Base-by-base conservation (phyloP, 1,140 invertebrate species). In the Zaprionus taronus region DNA sequence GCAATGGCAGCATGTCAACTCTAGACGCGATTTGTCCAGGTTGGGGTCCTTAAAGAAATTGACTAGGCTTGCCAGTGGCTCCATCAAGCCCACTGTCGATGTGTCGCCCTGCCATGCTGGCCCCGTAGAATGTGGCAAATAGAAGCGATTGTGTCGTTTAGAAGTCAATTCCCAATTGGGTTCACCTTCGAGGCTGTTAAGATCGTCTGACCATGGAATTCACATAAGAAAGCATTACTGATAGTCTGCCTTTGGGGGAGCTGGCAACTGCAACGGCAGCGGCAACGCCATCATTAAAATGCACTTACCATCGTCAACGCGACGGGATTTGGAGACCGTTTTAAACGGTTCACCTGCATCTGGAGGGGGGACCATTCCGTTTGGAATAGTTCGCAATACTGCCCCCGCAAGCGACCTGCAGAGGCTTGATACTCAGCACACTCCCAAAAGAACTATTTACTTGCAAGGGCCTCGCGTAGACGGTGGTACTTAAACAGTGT, bases 91-190 rank as follows among this genome's bases (percentile, higher is more conserved):
- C 0, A 84, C 68, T 4, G 94, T 94, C 1, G 94, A 93, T 4
- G 93, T 93, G 38, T 93, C 93, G 72, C 95, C 93, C 53, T 94
- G 91, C 94, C 94, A 95, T 4, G 94, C 94, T n/a, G 95, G 94
- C 1, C 96, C 96, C 0, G 95, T 93, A 49, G 94, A 94, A 56
- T 96, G 96, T 44, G 96, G 96, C 44, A 97, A 91, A 72, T 95
- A 95, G 91, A 97, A 95, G 49, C 96, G 93, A 73, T 95, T 95
- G 55, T 96, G 95, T 57, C 93, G 92, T 0, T 95, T 94, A 34
- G 94, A 94, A 26, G 96, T 90, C 15, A 95, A 78, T 72, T 95
- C 95, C 95, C 95, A 95, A 62, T 95, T 95, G 2, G 94, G 93
- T 38, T 90, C 92, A 26, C 64, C 73, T 58, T 93, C 92, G 5